Evolutionary conservation across 2,113 vertebrate genomes (phyloP), one percentile per base, ranked within the genome.

Genomic region (Dasyurus viverrinus): DNA sequence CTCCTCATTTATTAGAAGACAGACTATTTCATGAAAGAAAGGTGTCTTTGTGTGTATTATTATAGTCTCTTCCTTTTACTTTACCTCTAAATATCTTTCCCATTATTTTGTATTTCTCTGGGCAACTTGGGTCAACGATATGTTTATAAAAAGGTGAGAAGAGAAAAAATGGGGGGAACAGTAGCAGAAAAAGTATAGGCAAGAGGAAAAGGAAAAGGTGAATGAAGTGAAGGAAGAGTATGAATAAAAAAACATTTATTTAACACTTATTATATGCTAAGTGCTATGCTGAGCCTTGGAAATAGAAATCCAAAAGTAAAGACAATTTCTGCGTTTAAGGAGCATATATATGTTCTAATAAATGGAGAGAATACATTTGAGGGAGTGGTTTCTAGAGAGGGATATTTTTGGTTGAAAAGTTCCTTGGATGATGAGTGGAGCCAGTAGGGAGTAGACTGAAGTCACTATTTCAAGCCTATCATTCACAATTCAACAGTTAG

Each of bases 81-180:
- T 50, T 92, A 92, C 8, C 19, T 94, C 30, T 95, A 54, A 92
- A 27, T 94, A 6, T 54, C 10, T 57, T 42, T 84, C 50, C 76
- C 42, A 23, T 89, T n/a, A 84, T 42, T n/a, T 84, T 84, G 16
- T 42, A 84, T 84, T 36, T 6, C 36, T 84, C n/a, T 84, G 68
- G 68, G 19, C 19, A 42, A 42, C n/a, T 42, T 84, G 68, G n/a
- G 16, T 7, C 19, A 84, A 36, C n/a, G 36, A 23, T 84, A 36
- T 42, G 2, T 22, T 84, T 84, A 42, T 84, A 42, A 42, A 84
- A 42, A 84, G 1, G n/a, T n/a, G 12, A n/a, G 36, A n/a, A 84
- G 68, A 84, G 68, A 84, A 84, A 42, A 42, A 84, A 84, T 84
- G 68, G 68, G 5, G 19, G 50, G 11, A 84, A 6, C 68, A 84